Evolutionary conservation across 2,113 vertebrate genomes (phyloP).

Genomic region (Notechis scutatus): DNA sequence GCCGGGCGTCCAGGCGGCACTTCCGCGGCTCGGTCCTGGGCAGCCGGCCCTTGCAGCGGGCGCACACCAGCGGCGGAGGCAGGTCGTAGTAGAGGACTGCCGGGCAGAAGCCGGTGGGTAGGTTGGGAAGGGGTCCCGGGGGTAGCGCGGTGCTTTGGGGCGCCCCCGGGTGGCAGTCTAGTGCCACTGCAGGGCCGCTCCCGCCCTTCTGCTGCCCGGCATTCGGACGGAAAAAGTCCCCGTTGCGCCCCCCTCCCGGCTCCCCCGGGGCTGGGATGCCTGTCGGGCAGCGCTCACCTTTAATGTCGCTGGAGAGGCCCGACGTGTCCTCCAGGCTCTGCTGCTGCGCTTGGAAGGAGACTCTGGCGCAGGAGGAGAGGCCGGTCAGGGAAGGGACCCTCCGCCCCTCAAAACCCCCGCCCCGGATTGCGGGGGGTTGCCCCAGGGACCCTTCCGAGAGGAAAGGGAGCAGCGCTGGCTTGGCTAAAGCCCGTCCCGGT

Average conservation of each 20-base stretch:
- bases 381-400: background rate
- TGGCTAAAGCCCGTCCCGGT: background rate
- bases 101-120: background rate
- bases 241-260: background rate
- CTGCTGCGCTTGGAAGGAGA: background rate
- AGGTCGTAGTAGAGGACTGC: background rate
- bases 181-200: background rate
- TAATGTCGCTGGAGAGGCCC: background rate
- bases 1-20: background rate
- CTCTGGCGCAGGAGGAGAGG: background rate
- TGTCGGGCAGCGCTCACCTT: background rate
- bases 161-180: background rate
- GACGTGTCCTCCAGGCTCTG: background rate
- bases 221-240: rapidly evolving
- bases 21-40: background rate
- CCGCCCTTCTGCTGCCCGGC: background rate
- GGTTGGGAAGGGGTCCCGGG: no score
- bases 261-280: background rate
- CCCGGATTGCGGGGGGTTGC: background rate
- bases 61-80: background rate
- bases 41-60: background rate
- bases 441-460: no score
- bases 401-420: background rate
- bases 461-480: background rate
- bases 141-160: background rate